A percentile compares a stretch with the other conserved stretches of the same genome.
Evolutionary conservation across 2,797 vertebrate species (phyloP).

Genomic region (Coregonus ussuriensis): DNA sequence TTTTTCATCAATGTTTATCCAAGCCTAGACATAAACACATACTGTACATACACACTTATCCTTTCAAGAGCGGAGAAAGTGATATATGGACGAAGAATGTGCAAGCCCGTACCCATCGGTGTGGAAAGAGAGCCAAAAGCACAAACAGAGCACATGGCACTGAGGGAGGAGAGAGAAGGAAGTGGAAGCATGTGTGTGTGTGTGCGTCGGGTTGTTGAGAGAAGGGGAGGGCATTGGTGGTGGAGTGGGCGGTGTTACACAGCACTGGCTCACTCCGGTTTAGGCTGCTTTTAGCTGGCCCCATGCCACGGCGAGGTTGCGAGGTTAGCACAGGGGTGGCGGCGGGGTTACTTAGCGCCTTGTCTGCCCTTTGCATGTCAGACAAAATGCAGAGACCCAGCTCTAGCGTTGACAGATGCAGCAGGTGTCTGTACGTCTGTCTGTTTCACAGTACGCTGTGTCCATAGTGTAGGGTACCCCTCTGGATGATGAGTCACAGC

Average conservation of each 20-base stretch:
- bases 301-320: slow-evolving; percentile 39
- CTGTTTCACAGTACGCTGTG: not conserved
- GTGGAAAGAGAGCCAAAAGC: not conserved
- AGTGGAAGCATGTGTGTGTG: slow-evolving; percentile 19
- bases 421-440: slow-evolving; percentile 6
- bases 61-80: not conserved
- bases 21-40: not conserved
- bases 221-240: slow-evolving; percentile 32
- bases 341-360: slow-evolving; percentile 38
- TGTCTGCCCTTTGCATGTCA: slow-evolving; percentile 47
- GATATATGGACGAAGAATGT: too few relatives aligned
- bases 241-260: slow-evolving; percentile 32
- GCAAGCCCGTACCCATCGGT: not conserved
- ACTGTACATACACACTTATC: not conserved
- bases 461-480: not conserved
- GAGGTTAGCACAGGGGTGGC: slow-evolving; percentile 27
- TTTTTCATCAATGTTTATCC: slow-evolving; percentile 14
- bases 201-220: slow-evolving; percentile 50
- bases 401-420: slow-evolving; percentile 9
- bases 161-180: slow-evolving; percentile 3
- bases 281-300: slow-evolving; percentile 68
- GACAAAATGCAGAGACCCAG: slow-evolving; percentile 24
- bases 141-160: not conserved
- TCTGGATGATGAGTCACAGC: not conserved
- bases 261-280: slow-evolving; percentile 73